Base-by-base conservation (phyloP, 2,888 invertebrate species). In the Drosophila robusta region DNA sequence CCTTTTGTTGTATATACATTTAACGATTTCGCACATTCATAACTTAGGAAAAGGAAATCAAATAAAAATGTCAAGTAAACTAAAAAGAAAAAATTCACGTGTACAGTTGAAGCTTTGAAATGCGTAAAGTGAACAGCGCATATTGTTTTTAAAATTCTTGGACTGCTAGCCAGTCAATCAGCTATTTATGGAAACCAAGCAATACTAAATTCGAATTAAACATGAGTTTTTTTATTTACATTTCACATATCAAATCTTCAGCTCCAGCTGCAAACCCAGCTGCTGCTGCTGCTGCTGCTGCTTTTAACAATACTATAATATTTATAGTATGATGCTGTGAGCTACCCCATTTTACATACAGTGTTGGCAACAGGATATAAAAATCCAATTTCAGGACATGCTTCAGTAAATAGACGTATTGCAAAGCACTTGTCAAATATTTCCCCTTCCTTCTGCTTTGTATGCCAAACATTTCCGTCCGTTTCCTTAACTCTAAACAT, bases 1-100 rank as follows among this genome's bases (percentile, higher is more conserved):
- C 36, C 22, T 46, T 60, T 58, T 45, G 54, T 64, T 72, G 73
- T 55, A 54, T 34, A 55, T 47, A 52, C 66, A 65, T 71, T 65
- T 22, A 71, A 34, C 38, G 55, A 49, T 56, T 71, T 76, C 58
- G 11, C 44, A 49, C 60, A 71, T 32, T 44, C 52, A 73, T 61
- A 55, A 49, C 38, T 36, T 29, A 22, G 2, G 45, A 14, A 18
- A 49, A 18, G 9, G 11, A 16, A 38, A n/a, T 16, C 16, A 42
- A 26, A 34, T 32, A 12, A 12, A 36, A 41, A 16, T 54, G 4
- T n/a, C 24, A 7, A 5, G 11, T 9, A 16, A 34, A 34, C 11
- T 4, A 3, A 34, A 12, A 34, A 34, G 9, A 1, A 9, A 3
- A 9, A 32, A 32, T 11, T 32, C 1, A 32, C 18, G 18, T 18